These are phyloP conservation scores for Drosophila neonasuta DNA, from an alignment of 2,888 invertebrate species.

Conservation along the genomic window DNA sequence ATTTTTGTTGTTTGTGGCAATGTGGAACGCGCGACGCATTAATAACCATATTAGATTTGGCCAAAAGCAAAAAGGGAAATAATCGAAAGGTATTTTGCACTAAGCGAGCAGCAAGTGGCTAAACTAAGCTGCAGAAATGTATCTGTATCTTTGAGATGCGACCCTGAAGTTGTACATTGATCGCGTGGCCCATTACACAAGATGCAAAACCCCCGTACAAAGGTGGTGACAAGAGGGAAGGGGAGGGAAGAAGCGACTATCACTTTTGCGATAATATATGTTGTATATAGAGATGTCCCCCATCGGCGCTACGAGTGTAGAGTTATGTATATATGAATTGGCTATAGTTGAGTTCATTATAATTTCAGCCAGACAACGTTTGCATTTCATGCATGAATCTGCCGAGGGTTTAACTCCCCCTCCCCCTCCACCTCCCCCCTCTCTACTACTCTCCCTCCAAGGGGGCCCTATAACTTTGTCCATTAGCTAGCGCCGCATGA, in stretches of 20 bases:
- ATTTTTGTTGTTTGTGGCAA: background rate
- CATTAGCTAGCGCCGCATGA: slow-evolving; percentile 69
- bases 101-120: slow-evolving; percentile 8
- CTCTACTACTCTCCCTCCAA: background rate
- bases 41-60: slow-evolving; percentile 31
- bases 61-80: slow-evolving; percentile 6
- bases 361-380: slow-evolving; percentile 63
- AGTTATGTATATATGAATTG: slow-evolving; percentile 48
- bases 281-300: slow-evolving; percentile 43
- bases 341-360: slow-evolving; percentile 63
- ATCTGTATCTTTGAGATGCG: slow-evolving; percentile 26
- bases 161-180: slow-evolving; percentile 52
- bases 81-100: slow-evolving; percentile 10
- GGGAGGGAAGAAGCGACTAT: slow-evolving; percentile 31
- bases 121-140: slow-evolving; percentile 17
- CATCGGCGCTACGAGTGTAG: slow-evolving; percentile 15
- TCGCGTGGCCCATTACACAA: slow-evolving; percentile 45
- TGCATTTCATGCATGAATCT: slow-evolving; percentile 77
- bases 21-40: slow-evolving; percentile 34
- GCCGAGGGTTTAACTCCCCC: slow-evolving; percentile 1
- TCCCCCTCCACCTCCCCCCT: background rate
- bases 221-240: background rate
- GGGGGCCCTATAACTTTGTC: slow-evolving; percentile 37
- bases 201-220: slow-evolving; percentile 27
- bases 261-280: slow-evolving; percentile 47